phyloP scores from a whole-genome alignment of 2,888 invertebrate genomes.

The Entomobrya proxima region DNA sequence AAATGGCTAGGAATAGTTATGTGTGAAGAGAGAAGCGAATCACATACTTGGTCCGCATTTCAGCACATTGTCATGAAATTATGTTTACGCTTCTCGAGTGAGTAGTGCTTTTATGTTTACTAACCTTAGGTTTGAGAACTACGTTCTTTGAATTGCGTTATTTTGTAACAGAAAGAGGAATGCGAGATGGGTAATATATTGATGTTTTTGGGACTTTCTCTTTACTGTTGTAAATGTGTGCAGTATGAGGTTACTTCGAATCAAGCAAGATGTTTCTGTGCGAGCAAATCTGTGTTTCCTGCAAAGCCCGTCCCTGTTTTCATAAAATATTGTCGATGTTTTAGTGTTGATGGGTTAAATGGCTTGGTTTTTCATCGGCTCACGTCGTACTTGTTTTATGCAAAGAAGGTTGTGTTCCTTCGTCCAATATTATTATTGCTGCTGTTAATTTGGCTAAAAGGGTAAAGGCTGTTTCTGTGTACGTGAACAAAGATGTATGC shows the following conservation, averaged over 20 bases:
- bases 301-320: constrained; percentile 52
- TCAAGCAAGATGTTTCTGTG: not conserved
- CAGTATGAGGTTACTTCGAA: not conserved
- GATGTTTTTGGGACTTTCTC: constrained; percentile 20
- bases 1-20: too few species aligned
- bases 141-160: not conserved
- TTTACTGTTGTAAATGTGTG: not conserved
- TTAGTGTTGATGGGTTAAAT: constrained; percentile 47
- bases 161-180: not conserved
- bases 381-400: constrained; percentile 38
- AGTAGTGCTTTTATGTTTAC: not conserved
- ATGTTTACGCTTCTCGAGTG: not conserved
- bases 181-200: not conserved
- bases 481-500: not conserved
- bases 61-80: not conserved
- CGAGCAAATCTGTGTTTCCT: not conserved
- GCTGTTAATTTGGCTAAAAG: constrained; percentile 41
- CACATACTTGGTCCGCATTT: not conserved
- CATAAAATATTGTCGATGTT: constrained; percentile 55
- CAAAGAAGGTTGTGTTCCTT: constrained; percentile 12
- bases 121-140: not conserved
- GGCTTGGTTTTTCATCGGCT: constrained; percentile 34
- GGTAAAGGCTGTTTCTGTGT: not conserved
- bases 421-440: constrained; percentile 1
- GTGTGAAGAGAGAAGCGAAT: too few species aligned